A percentile compares a stretch with the other conserved stretches of the same genome.
Evolutionary conservation across 2,113 vertebrate species (phyloP).

Genomic region (Trachemys scripta): DNA sequence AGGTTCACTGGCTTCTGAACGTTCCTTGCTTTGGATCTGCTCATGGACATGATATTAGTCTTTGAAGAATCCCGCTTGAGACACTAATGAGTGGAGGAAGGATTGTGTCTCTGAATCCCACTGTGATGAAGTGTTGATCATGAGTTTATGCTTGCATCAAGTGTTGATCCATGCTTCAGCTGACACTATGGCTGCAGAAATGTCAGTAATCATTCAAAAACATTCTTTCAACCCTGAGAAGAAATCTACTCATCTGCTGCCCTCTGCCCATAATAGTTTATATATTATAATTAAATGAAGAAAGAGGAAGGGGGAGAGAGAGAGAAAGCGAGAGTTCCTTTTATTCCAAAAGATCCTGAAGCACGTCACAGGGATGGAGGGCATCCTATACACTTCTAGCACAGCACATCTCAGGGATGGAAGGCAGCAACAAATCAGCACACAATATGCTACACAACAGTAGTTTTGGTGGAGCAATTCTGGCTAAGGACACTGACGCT

Average conservation of each 20-base stretch:
- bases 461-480: neutral
- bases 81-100: neutral
- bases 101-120: neutral
- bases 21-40: neutral
- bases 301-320: no score
- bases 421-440: neutral
- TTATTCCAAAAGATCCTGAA: rapidly evolving
- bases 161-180: rapidly evolving
- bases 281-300: neutral
- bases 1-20: neutral
- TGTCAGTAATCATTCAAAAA: rapidly evolving
- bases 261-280: neutral
- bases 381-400: rapidly evolving
- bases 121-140: neutral
- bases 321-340: neutral
- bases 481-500: neutral
- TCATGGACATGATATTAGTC: neutral
- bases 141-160: no score
- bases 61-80: neutral
- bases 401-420: rapidly evolving
- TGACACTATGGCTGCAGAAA: neutral
- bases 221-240: neutral
- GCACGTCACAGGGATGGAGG: neutral
- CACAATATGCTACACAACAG: neutral
- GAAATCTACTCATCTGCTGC: neutral